Evolutionary conservation across 2,888 invertebrate species (phyloP).

Genomic region (Drosophila limbata): DNA sequence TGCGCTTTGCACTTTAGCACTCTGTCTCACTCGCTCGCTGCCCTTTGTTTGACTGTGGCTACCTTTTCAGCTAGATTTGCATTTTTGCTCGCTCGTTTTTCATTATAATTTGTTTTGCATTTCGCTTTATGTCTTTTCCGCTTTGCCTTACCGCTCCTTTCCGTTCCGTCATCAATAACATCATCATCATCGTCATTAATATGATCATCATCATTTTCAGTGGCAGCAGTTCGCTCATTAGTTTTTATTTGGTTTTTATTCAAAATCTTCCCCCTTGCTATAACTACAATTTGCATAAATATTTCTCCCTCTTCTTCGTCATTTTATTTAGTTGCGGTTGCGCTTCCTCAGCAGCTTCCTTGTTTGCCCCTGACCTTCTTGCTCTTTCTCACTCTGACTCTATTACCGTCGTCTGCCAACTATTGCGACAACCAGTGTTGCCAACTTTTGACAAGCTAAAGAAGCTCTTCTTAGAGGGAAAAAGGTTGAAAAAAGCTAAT

Average conservation of each 20-base stretch:
- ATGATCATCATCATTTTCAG: slow-evolving; percentile 12
- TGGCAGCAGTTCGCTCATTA: slow-evolving; percentile 42
- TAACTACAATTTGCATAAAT: slow-evolving; percentile 50
- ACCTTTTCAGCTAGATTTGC: slow-evolving; percentile 54
- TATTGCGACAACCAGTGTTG: slow-evolving; percentile 21
- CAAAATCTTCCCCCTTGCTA: slow-evolving; percentile 28
- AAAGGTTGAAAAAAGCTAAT: background rate
- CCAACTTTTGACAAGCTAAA: background rate
- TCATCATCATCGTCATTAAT: slow-evolving; percentile 8
- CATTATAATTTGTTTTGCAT: slow-evolving; percentile 52
- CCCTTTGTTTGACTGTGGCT: slow-evolving; percentile 37
- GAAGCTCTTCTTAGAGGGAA: background rate
- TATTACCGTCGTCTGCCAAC: slow-evolving; percentile 11
- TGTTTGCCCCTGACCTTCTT: slow-evolving; percentile 39
- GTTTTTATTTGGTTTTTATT: slow-evolving; percentile 55
- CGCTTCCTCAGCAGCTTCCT: slow-evolving; percentile 42
- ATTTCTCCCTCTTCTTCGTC: slow-evolving; percentile 14
- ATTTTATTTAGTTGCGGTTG: slow-evolving; percentile 28
- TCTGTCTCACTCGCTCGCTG: slow-evolving; percentile 21
- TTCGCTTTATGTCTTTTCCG: slow-evolving; percentile 52
- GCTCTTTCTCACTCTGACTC: slow-evolving; percentile 2
- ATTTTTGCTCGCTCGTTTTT: slow-evolving; percentile 44
- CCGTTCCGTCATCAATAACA: slow-evolving; percentile 25
- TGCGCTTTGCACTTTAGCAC: slow-evolving; percentile 12
- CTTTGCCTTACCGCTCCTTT: slow-evolving; percentile 31